phyloP scores from a whole-genome alignment of 2,113 vertebrate species.

The Xiphophorus maculatus region DNA sequence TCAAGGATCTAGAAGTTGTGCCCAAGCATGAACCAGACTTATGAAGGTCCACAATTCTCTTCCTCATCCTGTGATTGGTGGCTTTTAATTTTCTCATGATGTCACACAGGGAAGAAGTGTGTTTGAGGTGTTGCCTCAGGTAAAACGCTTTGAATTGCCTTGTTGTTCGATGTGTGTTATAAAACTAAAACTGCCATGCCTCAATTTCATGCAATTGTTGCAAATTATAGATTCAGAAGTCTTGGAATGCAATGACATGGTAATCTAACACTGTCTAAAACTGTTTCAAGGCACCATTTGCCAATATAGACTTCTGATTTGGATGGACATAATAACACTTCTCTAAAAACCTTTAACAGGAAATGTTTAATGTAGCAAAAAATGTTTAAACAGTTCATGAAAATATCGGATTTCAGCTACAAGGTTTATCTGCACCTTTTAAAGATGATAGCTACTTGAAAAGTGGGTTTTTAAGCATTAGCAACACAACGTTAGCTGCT shows the following conservation, averaged over 20 bases:
- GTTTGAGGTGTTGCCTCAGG: too few species aligned
- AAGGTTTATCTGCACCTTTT: neutral
- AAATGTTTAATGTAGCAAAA: neutral
- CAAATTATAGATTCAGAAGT: too few species aligned
- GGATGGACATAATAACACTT: too few species aligned
- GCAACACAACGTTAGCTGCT: slow-evolving; percentile 7
- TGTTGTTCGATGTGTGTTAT: too few species aligned
- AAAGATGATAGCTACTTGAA: too few species aligned
- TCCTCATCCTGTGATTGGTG: neutral
- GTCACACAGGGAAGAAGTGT: neutral
- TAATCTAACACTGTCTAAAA: neutral
- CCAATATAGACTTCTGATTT: neutral
- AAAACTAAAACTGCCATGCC: too few species aligned
- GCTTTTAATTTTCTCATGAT: neutral
- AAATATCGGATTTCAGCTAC: neutral
- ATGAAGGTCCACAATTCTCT: neutral
- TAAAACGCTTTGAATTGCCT: too few species aligned
- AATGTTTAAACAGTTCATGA: neutral
- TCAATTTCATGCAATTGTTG: too few species aligned
- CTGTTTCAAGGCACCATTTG: neutral
- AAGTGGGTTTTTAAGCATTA: too few species aligned
- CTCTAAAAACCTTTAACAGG: neutral
- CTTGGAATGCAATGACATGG: neutral
- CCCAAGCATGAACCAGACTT: neutral
- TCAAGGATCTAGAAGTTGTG: neutral